A percentile compares a stretch with the other conserved stretches of the same genome.
phyloP scores from a whole-genome alignment of 1,140 invertebrate genomes.

The Rhagoletis zephyria region DNA sequence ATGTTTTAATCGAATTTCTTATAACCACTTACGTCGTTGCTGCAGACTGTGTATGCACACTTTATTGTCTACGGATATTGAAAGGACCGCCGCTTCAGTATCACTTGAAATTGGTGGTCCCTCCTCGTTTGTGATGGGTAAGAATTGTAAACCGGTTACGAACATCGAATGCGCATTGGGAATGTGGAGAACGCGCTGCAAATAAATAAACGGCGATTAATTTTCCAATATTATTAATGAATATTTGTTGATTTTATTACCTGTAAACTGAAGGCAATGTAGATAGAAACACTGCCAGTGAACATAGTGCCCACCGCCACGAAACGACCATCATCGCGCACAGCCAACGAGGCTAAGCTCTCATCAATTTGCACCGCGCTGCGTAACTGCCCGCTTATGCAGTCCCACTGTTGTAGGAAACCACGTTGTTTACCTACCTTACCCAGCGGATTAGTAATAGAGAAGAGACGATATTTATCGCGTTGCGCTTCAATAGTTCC shows the following conservation, averaged over 20 bases:
- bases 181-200: slow-evolving; percentile 85
- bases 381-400: slow-evolving; percentile 75
- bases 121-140: slow-evolving; percentile 80
- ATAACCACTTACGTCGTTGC: slow-evolving; percentile 80
- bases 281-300: slow-evolving; percentile 90
- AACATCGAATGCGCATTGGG: slow-evolving; percentile 92
- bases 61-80: slow-evolving; percentile 95
- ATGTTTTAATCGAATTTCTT: slow-evolving; percentile 49
- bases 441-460: slow-evolving; percentile 84
- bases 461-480: slow-evolving; percentile 82
- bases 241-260: slow-evolving; percentile 72
- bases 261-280: slow-evolving; percentile 92
- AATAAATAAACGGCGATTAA: not conserved
- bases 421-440: slow-evolving; percentile 81
- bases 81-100: slow-evolving; percentile 89
- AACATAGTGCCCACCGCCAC: slow-evolving; percentile 94
- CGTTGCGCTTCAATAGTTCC: slow-evolving; percentile 80
- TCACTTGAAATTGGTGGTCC: slow-evolving; percentile 80
- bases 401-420: slow-evolving; percentile 83
- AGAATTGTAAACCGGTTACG: slow-evolving; percentile 92
- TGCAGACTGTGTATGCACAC: slow-evolving; percentile 91
- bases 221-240: not conserved
- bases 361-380: slow-evolving; percentile 79
- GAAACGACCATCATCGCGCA: slow-evolving; percentile 92
- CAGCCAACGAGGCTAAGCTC: slow-evolving; percentile 87